phyloP scores from a whole-genome alignment of 2,888 invertebrate species.

The Theretra japonica region DNA sequence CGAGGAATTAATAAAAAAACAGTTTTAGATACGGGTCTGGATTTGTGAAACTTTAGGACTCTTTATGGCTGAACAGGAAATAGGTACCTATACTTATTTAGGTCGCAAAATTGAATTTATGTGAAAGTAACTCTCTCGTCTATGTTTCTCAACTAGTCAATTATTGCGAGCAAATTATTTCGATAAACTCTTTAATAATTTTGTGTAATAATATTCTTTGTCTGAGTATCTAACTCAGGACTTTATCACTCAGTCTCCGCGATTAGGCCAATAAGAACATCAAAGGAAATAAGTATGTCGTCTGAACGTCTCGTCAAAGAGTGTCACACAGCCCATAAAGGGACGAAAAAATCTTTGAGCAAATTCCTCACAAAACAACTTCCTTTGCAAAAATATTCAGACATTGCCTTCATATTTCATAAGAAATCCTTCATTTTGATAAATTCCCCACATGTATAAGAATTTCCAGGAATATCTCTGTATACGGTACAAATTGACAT shows the following conservation, averaged over 20 bases:
- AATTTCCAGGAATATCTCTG: not conserved
- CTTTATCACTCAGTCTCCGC: not conserved
- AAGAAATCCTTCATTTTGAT: constrained; percentile 8
- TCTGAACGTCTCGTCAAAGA: not conserved
- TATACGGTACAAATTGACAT: not conserved
- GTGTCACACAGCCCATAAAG: not conserved
- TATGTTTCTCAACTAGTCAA: too few relatives aligned
- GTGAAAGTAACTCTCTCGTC: too few relatives aligned
- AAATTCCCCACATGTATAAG: constrained; percentile 1
- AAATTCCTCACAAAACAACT: constrained; percentile 14
- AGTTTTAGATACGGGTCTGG: not conserved
- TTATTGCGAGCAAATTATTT: too few relatives aligned
- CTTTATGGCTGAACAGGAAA: too few relatives aligned
- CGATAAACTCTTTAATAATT: too few relatives aligned
- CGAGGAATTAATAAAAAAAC: not conserved
- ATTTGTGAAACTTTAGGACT: too few relatives aligned
- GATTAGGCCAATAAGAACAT: not conserved
- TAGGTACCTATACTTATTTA: too few relatives aligned
- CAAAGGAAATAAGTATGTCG: not conserved
- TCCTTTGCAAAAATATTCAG: not conserved
- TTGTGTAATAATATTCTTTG: too few relatives aligned
- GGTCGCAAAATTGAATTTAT: too few relatives aligned
- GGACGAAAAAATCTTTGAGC: constrained; percentile 6
- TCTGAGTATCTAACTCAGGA: too few relatives aligned
- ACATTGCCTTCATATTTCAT: not conserved